Evolutionary conservation across 2,113 vertebrate genomes (phyloP).

Genomic region (Carassius auratus): DNA sequence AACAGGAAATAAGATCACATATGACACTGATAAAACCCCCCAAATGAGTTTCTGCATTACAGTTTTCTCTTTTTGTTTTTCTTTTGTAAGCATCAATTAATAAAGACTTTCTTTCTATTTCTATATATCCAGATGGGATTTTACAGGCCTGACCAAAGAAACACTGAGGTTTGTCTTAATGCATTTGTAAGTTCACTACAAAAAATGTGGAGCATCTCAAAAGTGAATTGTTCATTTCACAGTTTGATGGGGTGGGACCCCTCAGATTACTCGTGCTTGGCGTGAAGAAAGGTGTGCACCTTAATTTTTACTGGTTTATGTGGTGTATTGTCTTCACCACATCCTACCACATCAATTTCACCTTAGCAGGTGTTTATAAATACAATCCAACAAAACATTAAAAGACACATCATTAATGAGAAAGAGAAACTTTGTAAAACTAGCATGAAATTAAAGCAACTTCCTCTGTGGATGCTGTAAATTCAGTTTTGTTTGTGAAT

Average conservation of each 20-base stretch:
- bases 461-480: background rate
- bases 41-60: background rate
- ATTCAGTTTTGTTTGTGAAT: background rate
- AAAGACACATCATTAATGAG: background rate
- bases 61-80: background rate
- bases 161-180: background rate
- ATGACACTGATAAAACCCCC: background rate
- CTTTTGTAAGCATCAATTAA: background rate
- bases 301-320: slow-evolving; percentile 33
- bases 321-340: slow-evolving; percentile 39
- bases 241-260: background rate
- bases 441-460: background rate
- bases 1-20: slow-evolving; percentile 9
- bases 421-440: background rate
- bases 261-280: background rate
- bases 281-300: background rate
- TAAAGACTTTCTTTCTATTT: background rate
- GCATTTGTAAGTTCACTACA: background rate
- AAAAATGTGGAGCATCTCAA: background rate
- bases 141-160: background rate
- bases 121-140: background rate
- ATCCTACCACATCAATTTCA: slow-evolving; percentile 38
- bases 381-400: background rate
- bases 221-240: background rate
- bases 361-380: slow-evolving; percentile 8